These are phyloP conservation scores for Empis stercorea DNA, from an alignment of 2,888 invertebrate species.

Conservation along the genomic window DNA sequence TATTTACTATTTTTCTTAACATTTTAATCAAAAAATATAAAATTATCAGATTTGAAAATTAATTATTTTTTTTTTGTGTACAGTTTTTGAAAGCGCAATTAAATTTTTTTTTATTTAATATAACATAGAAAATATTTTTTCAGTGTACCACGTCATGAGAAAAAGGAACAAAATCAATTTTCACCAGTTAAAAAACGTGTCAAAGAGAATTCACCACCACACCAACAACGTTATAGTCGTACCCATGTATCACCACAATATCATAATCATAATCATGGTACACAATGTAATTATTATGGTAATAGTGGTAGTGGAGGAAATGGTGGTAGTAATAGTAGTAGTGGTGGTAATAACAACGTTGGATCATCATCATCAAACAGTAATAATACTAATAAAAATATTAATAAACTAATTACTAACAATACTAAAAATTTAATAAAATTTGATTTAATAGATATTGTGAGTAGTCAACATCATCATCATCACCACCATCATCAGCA, in stretches of 20 bases:
- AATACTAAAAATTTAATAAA: neutral
- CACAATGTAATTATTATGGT: constrained; percentile 27
- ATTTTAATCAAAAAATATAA: constrained; percentile 11
- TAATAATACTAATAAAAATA: constrained; percentile 17
- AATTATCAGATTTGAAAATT: neutral
- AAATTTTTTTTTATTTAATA: neutral
- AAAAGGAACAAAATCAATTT: constrained; percentile 77
- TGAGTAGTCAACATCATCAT: constrained; percentile 8
- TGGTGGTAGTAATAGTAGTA: constrained; percentile 20
- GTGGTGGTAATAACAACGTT: constrained; percentile 14
- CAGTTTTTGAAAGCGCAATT: constrained; percentile 12
- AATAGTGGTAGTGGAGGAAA: neutral
- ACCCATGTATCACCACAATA: constrained; percentile 35
- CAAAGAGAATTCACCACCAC: constrained; percentile 87
- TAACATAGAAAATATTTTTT: constrained; percentile 21
- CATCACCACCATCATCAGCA: constrained; percentile 23
- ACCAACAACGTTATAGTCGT: constrained; percentile 38
- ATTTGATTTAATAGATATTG: constrained; percentile 5
- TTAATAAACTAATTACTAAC: constrained; percentile 7
- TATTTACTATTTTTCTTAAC: constrained; percentile 3
- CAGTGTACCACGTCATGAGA: constrained; percentile 46
- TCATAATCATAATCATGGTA: constrained; percentile 30
- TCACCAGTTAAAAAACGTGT: constrained; percentile 96
- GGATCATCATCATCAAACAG: constrained; percentile 25
- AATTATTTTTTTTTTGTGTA: neutral